These are phyloP conservation scores for Pseudachorutes palmiensis DNA, from an alignment of 1,140 invertebrate species.

Conservation along the genomic window DNA sequence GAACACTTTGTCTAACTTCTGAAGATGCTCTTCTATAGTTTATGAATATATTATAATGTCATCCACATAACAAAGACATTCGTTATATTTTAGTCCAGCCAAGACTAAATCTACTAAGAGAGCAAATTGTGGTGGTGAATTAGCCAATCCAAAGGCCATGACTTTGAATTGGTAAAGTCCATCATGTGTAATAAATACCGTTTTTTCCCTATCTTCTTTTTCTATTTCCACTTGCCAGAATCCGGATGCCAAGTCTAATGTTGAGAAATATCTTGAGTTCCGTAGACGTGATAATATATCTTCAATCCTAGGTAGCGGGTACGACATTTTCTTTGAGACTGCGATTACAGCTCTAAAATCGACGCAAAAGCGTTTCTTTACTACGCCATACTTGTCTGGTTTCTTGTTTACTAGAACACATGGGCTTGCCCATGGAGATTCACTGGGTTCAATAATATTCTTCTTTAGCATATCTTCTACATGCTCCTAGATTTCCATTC, in stretches of 20 bases:
- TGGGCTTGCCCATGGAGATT: constrained; percentile 29
- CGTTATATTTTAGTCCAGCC: constrained; percentile 1
- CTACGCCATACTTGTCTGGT: constrained; percentile 7
- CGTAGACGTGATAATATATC: constrained; percentile 16
- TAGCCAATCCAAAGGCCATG: constrained; percentile 39
- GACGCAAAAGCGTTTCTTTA: constrained; percentile 20
- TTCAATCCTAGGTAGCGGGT: constrained; percentile 9
- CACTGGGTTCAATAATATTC: constrained; percentile 30
- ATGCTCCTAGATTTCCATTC: constrained; percentile 25
- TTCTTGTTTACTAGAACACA: constrained; percentile 34
- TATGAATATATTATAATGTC: constrained; percentile 24
- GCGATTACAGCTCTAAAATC: constrained; percentile 25
- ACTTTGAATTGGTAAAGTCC: constrained; percentile 37
- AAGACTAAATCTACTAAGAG: constrained; percentile 25
- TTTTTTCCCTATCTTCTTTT: constrained; percentile 37
- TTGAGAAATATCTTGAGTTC: background rate
- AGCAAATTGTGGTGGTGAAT: constrained; percentile 36
- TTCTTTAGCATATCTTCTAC: constrained; percentile 34
- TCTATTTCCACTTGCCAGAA: constrained; percentile 28
- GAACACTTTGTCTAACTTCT: constrained; percentile 25
- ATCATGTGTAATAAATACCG: constrained; percentile 38
- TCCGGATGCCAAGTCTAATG: constrained; percentile 16
- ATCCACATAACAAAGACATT: constrained; percentile 27
- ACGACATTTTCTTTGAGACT: constrained; percentile 2
- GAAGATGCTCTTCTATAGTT: constrained; percentile 24